Evolutionary conservation across 23 tunicate species (phyloP).

Genomic region (Botrylloides violaceus): DNA sequence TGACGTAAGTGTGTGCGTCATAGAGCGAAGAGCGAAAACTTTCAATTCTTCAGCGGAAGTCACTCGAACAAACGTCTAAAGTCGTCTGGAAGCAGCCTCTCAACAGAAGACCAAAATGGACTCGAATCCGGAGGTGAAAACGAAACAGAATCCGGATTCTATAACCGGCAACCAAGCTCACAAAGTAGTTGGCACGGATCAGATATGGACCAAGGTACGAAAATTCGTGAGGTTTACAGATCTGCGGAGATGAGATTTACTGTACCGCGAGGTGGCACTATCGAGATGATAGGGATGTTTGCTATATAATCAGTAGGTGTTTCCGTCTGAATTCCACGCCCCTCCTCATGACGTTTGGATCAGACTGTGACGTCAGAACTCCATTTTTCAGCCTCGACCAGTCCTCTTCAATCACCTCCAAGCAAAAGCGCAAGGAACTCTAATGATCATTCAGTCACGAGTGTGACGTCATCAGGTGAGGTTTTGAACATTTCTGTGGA

Average conservation of each 20-base stretch:
- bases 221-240: no score
- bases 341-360: no score
- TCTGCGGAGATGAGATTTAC: no score
- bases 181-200: slow-evolving; percentile 80
- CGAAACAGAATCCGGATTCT: slow-evolving; percentile 44
- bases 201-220: slow-evolving; percentile 28
- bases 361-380: no score
- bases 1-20: not conserved
- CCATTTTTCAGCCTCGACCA: slow-evolving; percentile 39
- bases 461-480: slow-evolving; percentile 21
- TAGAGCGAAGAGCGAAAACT: not conserved
- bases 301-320: no score
- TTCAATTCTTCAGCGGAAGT: slow-evolving; percentile 38
- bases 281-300: no score
- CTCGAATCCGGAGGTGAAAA: slow-evolving; percentile 84
- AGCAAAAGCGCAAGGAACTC: slow-evolving; percentile 27
- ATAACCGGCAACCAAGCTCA: slow-evolving; percentile 54
- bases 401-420: slow-evolving; percentile 78
- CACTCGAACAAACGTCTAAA: slow-evolving; percentile 79
- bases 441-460: slow-evolving; percentile 13
- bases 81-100: slow-evolving; percentile 88
- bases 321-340: no score
- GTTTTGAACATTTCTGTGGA: not conserved
- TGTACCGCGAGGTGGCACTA: no score
- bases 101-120: slow-evolving; percentile 83